Evolutionary conservation across 2,888 invertebrate species (phyloP).

Genomic region (Temnothorax rugatulus): DNA sequence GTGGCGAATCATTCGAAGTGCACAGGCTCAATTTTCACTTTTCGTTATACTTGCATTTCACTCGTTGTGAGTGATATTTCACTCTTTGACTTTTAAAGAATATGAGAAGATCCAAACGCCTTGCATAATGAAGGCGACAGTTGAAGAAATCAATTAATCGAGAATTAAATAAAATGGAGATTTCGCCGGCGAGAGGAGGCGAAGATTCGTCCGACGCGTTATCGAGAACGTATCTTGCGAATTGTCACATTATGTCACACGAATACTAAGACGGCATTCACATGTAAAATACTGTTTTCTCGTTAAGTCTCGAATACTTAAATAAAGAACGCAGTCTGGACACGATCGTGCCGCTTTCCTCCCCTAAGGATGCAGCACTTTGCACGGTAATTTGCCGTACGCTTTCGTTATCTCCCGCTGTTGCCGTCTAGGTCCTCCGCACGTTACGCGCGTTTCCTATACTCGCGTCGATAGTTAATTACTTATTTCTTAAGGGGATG

Average conservation of each 20-base stretch:
- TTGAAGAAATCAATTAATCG: background rate
- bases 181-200: background rate
- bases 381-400: slow-evolving; percentile 20
- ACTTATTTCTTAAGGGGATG: slow-evolving; percentile 56
- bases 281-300: slow-evolving; percentile 49
- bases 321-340: slow-evolving; percentile 34
- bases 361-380: background rate
- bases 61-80: too few species aligned
- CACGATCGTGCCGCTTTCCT: background rate
- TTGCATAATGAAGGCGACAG: too few species aligned
- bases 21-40: too few species aligned
- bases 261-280: slow-evolving; percentile 27
- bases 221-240: background rate
- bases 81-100: too few species aligned
- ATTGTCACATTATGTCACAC: background rate
- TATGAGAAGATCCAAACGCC: background rate
- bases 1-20: too few species aligned
- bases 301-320: slow-evolving; percentile 56
- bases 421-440: background rate
- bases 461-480: slow-evolving; percentile 48
- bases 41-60: too few species aligned
- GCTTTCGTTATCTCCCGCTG: slow-evolving; percentile 28
- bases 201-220: background rate
- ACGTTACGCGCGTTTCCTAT: background rate
- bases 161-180: background rate